Percentiles rank a stretch among this genome's conserved stretches.
Evolutionary conservation across 2,113 vertebrate genomes (phyloP).

Genomic region (Limanda limanda): DNA sequence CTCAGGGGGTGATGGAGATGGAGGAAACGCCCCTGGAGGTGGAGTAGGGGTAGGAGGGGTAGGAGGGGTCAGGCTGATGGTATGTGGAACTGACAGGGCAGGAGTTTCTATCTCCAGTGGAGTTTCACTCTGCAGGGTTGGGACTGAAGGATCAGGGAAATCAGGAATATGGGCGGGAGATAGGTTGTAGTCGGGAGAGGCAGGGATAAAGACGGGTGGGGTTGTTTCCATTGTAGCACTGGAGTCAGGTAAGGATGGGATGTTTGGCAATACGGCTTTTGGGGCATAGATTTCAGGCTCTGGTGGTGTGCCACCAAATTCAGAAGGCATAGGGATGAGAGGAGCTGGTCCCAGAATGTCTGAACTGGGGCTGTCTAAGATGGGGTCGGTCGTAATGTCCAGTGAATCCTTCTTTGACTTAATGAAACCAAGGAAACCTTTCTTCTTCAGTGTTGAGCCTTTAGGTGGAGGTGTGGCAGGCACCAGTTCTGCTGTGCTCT

Average conservation of each 20-base stretch:
- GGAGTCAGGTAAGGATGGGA: constrained; percentile 16
- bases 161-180: constrained; percentile 45
- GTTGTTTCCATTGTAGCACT: constrained; percentile 1
- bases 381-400: constrained; percentile 3
- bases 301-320: not conserved
- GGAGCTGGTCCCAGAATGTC: constrained; percentile 23
- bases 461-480: constrained; percentile 50
- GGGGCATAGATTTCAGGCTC: constrained; percentile 5
- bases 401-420: constrained; percentile 43
- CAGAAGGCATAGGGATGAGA: constrained; percentile 42
- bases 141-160: constrained; percentile 1
- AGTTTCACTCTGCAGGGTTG: constrained; percentile 30
- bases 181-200: constrained; percentile 18
- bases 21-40: constrained; percentile 6
- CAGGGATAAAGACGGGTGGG: constrained; percentile 21
- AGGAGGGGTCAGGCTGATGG: constrained; percentile 1
- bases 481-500: constrained; percentile 43
- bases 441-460: constrained; percentile 55
- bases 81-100: not conserved
- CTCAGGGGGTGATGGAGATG: constrained; percentile 30
- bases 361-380: constrained; percentile 46
- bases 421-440: constrained; percentile 51
- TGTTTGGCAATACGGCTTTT: constrained; percentile 9
- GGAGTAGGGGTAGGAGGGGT: not conserved
- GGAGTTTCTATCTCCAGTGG: constrained; percentile 39